These are phyloP conservation scores for Istiophorus platypterus DNA, from an alignment of 2,113 vertebrate species.

Conservation along the genomic window DNA sequence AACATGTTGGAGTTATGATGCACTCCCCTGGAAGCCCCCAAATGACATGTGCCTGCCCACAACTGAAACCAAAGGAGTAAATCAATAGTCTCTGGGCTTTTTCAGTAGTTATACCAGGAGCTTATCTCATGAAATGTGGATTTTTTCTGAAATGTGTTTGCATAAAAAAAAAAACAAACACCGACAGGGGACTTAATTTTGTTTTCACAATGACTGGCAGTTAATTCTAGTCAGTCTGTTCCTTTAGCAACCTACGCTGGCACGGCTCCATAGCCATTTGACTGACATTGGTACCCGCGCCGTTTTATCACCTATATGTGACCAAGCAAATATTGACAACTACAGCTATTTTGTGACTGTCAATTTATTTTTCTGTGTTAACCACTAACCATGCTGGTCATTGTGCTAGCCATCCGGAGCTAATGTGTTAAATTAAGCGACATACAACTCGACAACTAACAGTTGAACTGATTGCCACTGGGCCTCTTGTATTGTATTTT, in stretches of 20 bases:
- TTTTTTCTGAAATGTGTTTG: not conserved
- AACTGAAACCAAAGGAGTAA: conserved; percentile 12
- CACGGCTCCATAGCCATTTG: not conserved
- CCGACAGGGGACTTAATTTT: not conserved
- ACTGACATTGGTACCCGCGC: not conserved
- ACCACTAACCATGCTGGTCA: not conserved
- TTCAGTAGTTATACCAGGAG: not conserved
- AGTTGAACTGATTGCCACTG: not conserved
- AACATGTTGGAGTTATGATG: not conserved
- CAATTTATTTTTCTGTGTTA: not conserved
- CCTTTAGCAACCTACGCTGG: not conserved
- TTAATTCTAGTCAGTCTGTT: no score
- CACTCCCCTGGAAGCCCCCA: not conserved
- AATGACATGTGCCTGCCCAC: not conserved
- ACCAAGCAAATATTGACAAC: not conserved
- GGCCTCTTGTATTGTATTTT: not conserved
- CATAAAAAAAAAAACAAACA: not conserved
- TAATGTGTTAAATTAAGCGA: not conserved
- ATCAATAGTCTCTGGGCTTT: conserved; percentile 31
- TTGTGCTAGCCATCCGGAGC: no score
- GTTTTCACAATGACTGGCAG: not conserved
- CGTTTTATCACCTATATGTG: not conserved
- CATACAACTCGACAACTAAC: not conserved
- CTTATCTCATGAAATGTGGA: not conserved
- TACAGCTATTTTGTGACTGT: not conserved